Evolutionary conservation across 2,797 vertebrate genomes (phyloP), one percentile per base, ranked within the genome.

Genomic region (Enteromius mattozi): DNA sequence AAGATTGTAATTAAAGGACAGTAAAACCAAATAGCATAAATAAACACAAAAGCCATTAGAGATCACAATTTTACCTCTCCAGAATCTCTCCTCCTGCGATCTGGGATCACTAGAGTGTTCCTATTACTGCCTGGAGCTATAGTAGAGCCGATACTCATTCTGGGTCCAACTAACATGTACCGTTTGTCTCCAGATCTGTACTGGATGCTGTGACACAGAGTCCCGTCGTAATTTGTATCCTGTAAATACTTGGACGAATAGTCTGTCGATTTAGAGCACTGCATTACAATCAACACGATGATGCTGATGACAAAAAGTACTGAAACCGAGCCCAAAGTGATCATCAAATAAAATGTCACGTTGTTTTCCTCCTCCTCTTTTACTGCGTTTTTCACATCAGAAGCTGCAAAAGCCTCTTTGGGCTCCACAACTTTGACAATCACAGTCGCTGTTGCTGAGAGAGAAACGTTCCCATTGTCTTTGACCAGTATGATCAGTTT

Each of bases 371-470:
- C 84, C 7, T 84, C 74, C 16, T 80, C 70, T 75, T 68, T 78
- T 8, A 69, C 37, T 51, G 85, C 0, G 9, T 84, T 86, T 82
- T 87, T 86, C 12, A 89, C 54, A 82, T 92, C 92, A 66, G 89
- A 89, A 79, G 88, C 87, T 72, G 91, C 88, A 90, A 92, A 91
- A 35, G 90, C 89, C 27, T 92, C 92, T 91, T 90, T 92, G 21
- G 92, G 90, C 66, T 92, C 91, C 82, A 91, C 88, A 19, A 91
- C 27, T 85, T 89, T 92, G 40, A 92, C 85, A 19, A 82, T 84
- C 66, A 91, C 88, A 82, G 89, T 91, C 86, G 90, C 89, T 89
- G 90, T 90, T 86, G 90, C 91, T 86, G 91, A 91, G 21, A 91
- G 86, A 3, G 90, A 92, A 42, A 91, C 70, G 59, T 92, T 91